Conservation (phyloP, 37 sponge, comb jelly and placozoan genomes). For the Spongilla lacustris region DNA sequence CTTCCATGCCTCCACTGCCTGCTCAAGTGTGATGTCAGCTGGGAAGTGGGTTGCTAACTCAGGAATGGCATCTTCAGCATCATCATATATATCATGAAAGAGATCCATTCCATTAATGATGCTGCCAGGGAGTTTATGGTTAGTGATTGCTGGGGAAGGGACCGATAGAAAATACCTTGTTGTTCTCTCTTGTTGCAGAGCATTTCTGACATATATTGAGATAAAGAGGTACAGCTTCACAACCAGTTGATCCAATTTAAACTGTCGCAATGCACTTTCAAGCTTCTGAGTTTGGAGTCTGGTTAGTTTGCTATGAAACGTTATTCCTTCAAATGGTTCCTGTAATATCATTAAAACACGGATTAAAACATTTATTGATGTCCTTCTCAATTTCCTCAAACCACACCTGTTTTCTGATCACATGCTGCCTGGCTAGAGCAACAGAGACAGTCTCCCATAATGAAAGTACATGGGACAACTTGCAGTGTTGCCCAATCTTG, state of each 20-base stretch:
- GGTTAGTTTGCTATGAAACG: not conserved
- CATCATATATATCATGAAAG: not conserved
- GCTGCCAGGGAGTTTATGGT: no score
- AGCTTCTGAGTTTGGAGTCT: slow-evolving; percentile 6
- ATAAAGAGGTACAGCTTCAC: slow-evolving; percentile 43
- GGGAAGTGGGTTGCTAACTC: slow-evolving; percentile 7
- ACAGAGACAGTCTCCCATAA: slow-evolving; percentile 63
- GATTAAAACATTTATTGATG: not conserved
- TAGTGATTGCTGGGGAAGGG: not conserved
- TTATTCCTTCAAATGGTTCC: slow-evolving; percentile 45
- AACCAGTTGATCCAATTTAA: slow-evolving; percentile 18
- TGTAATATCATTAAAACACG: not conserved
- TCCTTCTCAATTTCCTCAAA: not conserved
- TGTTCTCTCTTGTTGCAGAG: not conserved
- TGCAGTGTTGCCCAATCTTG: slow-evolving; percentile 38
- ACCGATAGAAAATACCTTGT: slow-evolving; percentile 6
- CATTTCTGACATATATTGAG: slow-evolving; percentile 15
- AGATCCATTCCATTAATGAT: not conserved
- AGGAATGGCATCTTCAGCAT: not conserved
- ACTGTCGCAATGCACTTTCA: not conserved
- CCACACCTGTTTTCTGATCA: not conserved
- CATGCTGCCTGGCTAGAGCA: slow-evolving; percentile 20
- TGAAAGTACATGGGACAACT: slow-evolving; percentile 57
- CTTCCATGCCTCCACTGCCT: slow-evolving; percentile 46
- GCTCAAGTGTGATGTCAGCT: slow-evolving; percentile 14